Percentiles rank a stretch among this genome's conserved stretches.
phyloP scores from a whole-genome alignment of 2,113 vertebrate genomes.

The Chionis minor region DNA sequence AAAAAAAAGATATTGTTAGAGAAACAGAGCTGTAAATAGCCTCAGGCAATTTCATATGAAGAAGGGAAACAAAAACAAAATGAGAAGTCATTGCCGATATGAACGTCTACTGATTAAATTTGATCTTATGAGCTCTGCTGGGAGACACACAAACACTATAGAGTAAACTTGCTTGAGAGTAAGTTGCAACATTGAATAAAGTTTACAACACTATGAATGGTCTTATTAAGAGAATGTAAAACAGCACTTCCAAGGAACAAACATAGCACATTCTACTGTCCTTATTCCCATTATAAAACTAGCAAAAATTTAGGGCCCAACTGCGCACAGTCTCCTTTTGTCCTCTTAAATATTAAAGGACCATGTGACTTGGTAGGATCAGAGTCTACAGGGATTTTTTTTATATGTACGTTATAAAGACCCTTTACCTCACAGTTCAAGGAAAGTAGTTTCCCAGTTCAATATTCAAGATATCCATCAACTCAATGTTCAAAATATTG shows the following conservation, averaged over 20 bases:
- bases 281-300: background rate
- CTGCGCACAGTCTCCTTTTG: background rate
- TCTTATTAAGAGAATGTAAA: conserved; percentile 9
- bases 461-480: background rate
- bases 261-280: background rate
- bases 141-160: conserved; percentile 21
- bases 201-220: conserved; percentile 2
- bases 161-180: conserved; percentile 4
- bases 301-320: background rate
- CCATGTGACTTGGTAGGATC: background rate
- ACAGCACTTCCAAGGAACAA: background rate
- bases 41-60: conserved; percentile 23
- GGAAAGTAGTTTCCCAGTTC: background rate
- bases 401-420: background rate
- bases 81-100: conserved; percentile 13
- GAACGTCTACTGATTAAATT: conserved; percentile 54
- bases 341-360: background rate
- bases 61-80: conserved; percentile 34
- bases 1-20: background rate
- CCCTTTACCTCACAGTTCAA: background rate
- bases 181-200: background rate
- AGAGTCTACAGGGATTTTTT: background rate
- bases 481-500: background rate
- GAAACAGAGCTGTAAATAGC: background rate
- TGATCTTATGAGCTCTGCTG: conserved; percentile 23